These are phyloP conservation scores for Beroe ovata DNA, from an alignment of 37 sponge, comb jelly and placozoan species.

Conservation along the genomic window DNA sequence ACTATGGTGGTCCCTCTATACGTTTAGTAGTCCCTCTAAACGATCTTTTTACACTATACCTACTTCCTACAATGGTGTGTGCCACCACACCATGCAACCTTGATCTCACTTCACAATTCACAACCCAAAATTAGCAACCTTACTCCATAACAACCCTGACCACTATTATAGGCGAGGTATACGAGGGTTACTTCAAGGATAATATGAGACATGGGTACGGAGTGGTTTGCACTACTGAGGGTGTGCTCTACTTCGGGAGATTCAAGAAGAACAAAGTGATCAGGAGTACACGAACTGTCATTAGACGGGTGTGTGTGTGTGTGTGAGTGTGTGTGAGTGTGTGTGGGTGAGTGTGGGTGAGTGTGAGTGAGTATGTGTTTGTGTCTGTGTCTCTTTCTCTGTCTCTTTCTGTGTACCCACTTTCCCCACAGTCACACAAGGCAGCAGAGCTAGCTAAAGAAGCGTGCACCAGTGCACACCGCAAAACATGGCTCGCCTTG, in stretches of 20 bases:
- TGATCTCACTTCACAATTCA: too few relatives aligned
- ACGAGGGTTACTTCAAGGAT: constrained; percentile 46
- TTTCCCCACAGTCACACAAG: constrained; percentile 19
- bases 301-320: background rate
- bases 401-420: background rate
- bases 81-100: too few relatives aligned
- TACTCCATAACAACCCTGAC: too few relatives aligned
- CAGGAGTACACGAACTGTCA: background rate
- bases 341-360: too few relatives aligned
- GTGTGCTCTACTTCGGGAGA: constrained; percentile 1
- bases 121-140: too few relatives aligned
- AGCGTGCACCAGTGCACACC: constrained; percentile 16
- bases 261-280: constrained; percentile 26
- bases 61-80: too few relatives aligned
- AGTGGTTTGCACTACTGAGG: background rate
- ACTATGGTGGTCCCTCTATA: too few relatives aligned
- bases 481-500: constrained; percentile 51
- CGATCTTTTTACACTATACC: too few relatives aligned
- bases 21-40: too few relatives aligned
- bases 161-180: constrained; percentile 24
- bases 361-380: too few relatives aligned
- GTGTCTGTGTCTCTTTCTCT: too few relatives aligned
- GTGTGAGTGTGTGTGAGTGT: too few relatives aligned
- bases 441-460: background rate
- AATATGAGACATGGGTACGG: constrained; percentile 55